Percentiles rank a stretch among this genome's conserved stretches.
Evolutionary conservation across 2,888 invertebrate species (phyloP).

Genomic region (Ennomos erosarius): DNA sequence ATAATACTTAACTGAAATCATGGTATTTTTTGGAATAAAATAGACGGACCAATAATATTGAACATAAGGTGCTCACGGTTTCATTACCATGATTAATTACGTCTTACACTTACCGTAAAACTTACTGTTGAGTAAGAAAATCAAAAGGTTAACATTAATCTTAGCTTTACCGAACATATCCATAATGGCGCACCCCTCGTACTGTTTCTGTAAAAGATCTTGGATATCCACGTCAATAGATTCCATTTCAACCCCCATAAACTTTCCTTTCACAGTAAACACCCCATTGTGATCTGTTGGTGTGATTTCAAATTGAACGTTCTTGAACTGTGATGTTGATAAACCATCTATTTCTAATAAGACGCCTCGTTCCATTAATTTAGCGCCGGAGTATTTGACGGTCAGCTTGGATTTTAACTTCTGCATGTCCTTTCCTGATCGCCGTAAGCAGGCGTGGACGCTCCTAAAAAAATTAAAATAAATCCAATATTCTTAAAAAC

Average conservation of each 20-base stretch:
- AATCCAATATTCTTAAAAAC: too few species aligned
- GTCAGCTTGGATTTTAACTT: conserved; percentile 86
- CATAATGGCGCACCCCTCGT: conserved; percentile 90
- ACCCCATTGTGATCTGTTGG: conserved; percentile 88
- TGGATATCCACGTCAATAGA: conserved; percentile 89
- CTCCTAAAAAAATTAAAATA: conserved; percentile 69
- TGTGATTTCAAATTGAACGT: conserved; percentile 90
- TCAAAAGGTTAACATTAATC: conserved; percentile 90
- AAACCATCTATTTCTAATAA: conserved; percentile 89
- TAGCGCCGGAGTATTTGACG: conserved; percentile 88
- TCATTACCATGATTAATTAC: conserved; percentile 2
- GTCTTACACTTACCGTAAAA: conserved; percentile 87
- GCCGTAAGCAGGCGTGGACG: conserved; percentile 80
- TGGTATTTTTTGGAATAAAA: conserved; percentile 35
- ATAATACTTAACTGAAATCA: conserved; percentile 53
- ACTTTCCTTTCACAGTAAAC: conserved; percentile 89
- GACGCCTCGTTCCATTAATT: conserved; percentile 89
- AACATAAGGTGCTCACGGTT: conserved; percentile 10
- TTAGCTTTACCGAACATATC: conserved; percentile 92
- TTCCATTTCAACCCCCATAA: conserved; percentile 91
- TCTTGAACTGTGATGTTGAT: conserved; percentile 88
- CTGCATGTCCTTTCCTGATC: conserved; percentile 77
- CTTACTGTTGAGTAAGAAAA: conserved; percentile 90
- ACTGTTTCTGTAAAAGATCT: conserved; percentile 90
- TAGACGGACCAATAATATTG: conserved; percentile 37